Percentiles rank a stretch among this genome's conserved stretches.
Evolutionary conservation across 2,113 vertebrate genomes (phyloP).

Genomic region (Ariopsis seemanni): DNA sequence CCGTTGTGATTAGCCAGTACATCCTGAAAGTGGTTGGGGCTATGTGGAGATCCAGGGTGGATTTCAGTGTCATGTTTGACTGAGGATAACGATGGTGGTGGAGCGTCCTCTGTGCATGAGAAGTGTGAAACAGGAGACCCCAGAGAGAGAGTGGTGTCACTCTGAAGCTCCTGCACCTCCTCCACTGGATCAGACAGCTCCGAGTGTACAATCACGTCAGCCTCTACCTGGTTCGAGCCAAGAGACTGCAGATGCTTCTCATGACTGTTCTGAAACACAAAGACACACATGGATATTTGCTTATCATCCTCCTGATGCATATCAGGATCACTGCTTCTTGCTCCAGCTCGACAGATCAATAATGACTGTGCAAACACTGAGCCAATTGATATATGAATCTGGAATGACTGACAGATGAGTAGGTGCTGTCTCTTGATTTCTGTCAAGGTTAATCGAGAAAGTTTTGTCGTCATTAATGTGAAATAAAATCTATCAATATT

Average conservation of each 20-base stretch:
- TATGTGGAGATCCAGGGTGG: constrained; percentile 48
- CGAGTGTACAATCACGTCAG: constrained; percentile 94
- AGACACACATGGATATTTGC: not conserved
- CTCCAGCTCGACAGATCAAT: not conserved
- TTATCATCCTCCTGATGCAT: not conserved
- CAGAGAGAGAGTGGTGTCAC: constrained; percentile 22
- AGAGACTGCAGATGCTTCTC: constrained; percentile 54
- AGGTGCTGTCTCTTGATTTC: not conserved
- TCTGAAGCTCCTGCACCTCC: constrained; percentile 19
- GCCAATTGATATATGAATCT: not conserved
- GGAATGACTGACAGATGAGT: not conserved
- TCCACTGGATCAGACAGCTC: constrained; percentile 78
- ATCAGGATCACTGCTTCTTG: not conserved
- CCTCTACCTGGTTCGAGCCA: constrained; percentile 86
- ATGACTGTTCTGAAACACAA: constrained; percentile 41
- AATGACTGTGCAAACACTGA: not conserved
- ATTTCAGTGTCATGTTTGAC: constrained; percentile 50
- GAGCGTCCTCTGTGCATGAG: constrained; percentile 38
- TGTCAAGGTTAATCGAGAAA: not conserved
- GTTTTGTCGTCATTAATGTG: not conserved
- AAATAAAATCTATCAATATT: not conserved
- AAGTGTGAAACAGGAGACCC: constrained; percentile 40
- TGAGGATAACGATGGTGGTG: constrained; percentile 40
- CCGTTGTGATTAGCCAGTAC: constrained; percentile 62
- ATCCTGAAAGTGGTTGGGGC: constrained; percentile 53